These are phyloP conservation scores for Neelides sp. DNA, from an alignment of 1,140 invertebrate species.

Conservation along the genomic window DNA sequence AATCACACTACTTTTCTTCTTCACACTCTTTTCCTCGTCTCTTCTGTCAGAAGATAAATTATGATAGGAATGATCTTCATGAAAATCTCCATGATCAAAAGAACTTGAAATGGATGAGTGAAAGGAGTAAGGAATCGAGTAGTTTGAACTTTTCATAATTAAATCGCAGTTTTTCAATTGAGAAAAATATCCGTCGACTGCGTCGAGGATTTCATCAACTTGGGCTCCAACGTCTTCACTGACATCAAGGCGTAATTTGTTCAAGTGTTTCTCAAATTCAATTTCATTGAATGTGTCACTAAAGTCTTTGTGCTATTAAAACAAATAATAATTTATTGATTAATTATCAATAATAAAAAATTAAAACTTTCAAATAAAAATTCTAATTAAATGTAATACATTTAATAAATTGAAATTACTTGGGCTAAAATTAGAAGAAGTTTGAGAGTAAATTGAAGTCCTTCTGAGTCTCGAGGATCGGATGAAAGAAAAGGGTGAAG, in stretches of 20 bases:
- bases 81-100: background rate
- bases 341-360: background rate
- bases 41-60: background rate
- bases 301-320: conserved; percentile 19
- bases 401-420: background rate
- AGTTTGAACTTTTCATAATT: background rate
- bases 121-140: too few species aligned
- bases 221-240: conserved; percentile 2
- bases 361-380: background rate
- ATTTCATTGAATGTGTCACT: conserved; percentile 9
- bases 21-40: background rate
- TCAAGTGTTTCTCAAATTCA: conserved; percentile 16
- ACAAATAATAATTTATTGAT: background rate
- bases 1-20: background rate
- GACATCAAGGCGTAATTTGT: conserved; percentile 8
- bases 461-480: background rate
- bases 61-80: background rate
- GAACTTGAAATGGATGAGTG: background rate
- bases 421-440: background rate
- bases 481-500: conserved; percentile 12
- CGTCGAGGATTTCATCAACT: conserved; percentile 11
- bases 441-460: background rate
- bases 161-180: conserved; percentile 8
- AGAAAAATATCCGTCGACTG: conserved; percentile 4
- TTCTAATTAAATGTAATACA: conserved; percentile 5